Conservation (phyloP, 2,113 vertebrate species). For the Myiopsitta monachus region DNA sequence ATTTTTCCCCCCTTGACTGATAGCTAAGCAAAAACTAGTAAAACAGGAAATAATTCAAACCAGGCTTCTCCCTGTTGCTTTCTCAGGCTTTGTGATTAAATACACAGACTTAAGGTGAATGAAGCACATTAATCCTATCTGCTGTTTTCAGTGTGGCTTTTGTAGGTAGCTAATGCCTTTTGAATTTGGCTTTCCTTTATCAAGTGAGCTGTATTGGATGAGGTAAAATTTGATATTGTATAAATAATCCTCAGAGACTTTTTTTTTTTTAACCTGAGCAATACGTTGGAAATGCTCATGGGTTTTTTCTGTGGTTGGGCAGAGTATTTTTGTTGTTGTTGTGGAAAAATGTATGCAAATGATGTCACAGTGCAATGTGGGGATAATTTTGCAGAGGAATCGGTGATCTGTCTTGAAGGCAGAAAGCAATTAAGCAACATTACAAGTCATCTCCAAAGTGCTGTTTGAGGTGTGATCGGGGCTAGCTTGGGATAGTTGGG, state of each 20-base stretch:
- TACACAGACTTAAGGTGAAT: background rate
- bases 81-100: background rate
- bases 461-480: background rate
- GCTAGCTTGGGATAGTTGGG: background rate
- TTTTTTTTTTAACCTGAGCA: background rate
- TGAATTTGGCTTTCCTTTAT: background rate
- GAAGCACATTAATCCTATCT: background rate
- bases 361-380: background rate
- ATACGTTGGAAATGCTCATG: background rate
- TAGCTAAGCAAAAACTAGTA: background rate
- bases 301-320: fast-evolving
- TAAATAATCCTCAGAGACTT: background rate
- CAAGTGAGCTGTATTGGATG: background rate
- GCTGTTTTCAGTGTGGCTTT: background rate
- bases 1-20: background rate
- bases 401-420: background rate
- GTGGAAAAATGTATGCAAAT: background rate
- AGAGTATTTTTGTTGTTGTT: background rate
- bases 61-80: background rate
- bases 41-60: background rate
- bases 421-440: background rate
- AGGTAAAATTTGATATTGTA: background rate
- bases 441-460: background rate
- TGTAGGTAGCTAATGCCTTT: background rate
- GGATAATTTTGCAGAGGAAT: background rate